phyloP scores from a whole-genome alignment of 2,888 invertebrate genomes.

The Sminthurides aquaticus region DNA sequence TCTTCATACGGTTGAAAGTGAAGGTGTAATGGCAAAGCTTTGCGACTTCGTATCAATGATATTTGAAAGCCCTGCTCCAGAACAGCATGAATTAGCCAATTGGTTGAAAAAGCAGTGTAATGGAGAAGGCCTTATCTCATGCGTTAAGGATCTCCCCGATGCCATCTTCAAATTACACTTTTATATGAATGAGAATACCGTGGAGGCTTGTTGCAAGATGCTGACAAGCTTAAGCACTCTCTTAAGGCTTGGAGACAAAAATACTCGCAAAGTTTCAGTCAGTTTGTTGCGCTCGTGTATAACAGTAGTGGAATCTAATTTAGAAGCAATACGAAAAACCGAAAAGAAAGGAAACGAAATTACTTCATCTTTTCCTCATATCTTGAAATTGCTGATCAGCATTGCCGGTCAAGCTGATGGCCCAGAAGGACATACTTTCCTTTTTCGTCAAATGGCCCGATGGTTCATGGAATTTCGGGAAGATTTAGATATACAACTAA shows the following conservation, averaged over 20 bases:
- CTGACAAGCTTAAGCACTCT: slow-evolving; percentile 26
- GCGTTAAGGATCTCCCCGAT: slow-evolving; percentile 27
- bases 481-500: slow-evolving; percentile 18
- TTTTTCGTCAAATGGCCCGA: slow-evolving; percentile 39
- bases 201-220: slow-evolving; percentile 38
- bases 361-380: slow-evolving; percentile 31
- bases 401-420: slow-evolving; percentile 37
- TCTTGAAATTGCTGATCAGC: slow-evolving; percentile 38
- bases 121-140: slow-evolving; percentile 5
- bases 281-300: slow-evolving; percentile 1
- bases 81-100: slow-evolving; percentile 5
- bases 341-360: slow-evolving; percentile 10
- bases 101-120: slow-evolving; percentile 10
- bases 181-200: slow-evolving; percentile 33
- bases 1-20: slow-evolving; percentile 32
- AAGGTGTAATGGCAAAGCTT: slow-evolving; percentile 34
- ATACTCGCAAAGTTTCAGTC: slow-evolving; percentile 10
- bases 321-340: background rate
- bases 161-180: slow-evolving; percentile 34
- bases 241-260: slow-evolving; percentile 12
- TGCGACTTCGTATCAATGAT: slow-evolving; percentile 33
- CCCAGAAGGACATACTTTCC: slow-evolving; percentile 33
- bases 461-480: slow-evolving; percentile 40
- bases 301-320: background rate
- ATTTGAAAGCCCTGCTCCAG: slow-evolving; percentile 10